Evolutionary conservation across 37 sponge, comb jelly and placozoan species (phyloP), one percentile per base, ranked within the genome.

Genomic region (Beroe ovata): DNA sequence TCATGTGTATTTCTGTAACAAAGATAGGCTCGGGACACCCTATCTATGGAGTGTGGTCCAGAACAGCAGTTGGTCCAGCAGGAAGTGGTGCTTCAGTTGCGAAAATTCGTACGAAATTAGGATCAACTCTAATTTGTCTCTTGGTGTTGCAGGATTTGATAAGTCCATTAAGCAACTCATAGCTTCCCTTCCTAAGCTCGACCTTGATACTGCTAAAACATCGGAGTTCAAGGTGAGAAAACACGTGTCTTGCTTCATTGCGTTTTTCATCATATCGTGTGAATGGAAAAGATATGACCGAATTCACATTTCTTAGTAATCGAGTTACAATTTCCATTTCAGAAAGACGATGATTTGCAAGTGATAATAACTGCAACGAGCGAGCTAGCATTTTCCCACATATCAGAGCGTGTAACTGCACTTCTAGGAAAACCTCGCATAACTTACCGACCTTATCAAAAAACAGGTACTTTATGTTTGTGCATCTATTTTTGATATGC

Each of bases 361-460:
- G 69, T 66, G 69, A 30, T 11, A 19, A 66, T 66, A 34, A 66
- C 69, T 11, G 34, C 69, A 33, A 66, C 69, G 36, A 66, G 69
- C 69, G 69, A 66, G 35, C 36, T 66, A 4, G 69, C 69, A 6
- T 66, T 66, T 16, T 29, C 25, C 35, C 25, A 66, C 29, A 14
- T 66, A 18, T 66, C 69, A 29, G 69, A 66, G 16, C 11, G 4
- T 6, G 16, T 66, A 18, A 66, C 2, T 34, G 4, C 36, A 3
- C 30, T 66, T 1, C 34, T 66, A 34, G 30, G 34, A 66, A 37
- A 66, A 18, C 16, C 30, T 30, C 69, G 34, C 35, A 30, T 30
- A 34, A 66, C 25, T 1, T 66, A 66, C 69, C 25, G 19, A 66
- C 35, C 69, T 66, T 66, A 66, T 16, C 8, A 34, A 34, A 18